A percentile compares a stretch with the other conserved stretches of the same genome.
Conservation (phyloP, 2,113 vertebrate species). For the Choloepus hoffmanni region DNA sequence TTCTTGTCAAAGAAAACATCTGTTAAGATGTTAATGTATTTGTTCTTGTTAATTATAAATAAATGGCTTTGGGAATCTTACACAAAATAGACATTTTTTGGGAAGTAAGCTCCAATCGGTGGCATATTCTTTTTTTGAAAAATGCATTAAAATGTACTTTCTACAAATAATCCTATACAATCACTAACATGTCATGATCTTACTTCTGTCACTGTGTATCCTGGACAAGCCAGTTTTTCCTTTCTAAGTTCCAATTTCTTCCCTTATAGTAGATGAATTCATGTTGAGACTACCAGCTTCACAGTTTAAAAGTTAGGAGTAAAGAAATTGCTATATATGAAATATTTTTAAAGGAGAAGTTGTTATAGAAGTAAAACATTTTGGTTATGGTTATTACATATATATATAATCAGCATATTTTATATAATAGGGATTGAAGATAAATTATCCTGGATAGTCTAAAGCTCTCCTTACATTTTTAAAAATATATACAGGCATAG, state of each 20-base stretch:
- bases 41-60: not conserved
- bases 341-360: not conserved
- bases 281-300: fast-evolving
- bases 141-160: not conserved
- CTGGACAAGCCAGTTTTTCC: not conserved
- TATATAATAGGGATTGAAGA: not conserved
- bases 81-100: not conserved
- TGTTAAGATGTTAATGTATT: not conserved
- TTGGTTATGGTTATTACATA: too few species aligned
- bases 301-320: not conserved
- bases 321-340: not conserved
- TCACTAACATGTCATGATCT: too few species aligned
- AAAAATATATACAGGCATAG: not conserved
- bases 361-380: not conserved
- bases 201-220: too few species aligned
- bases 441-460: fast-evolving
- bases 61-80: not conserved
- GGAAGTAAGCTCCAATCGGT: not conserved
- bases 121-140: not conserved
- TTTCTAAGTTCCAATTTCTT: not conserved
- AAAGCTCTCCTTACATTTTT: not conserved
- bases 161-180: not conserved
- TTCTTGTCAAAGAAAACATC: not conserved
- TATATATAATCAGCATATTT: not conserved
- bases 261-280: not conserved